A percentile compares a stretch with the other conserved stretches of the same genome.
These are phyloP conservation scores for Rambutsinella grinnellia DNA, from an alignment of 2,888 invertebrate genomes.

Conservation along the genomic window DNA sequence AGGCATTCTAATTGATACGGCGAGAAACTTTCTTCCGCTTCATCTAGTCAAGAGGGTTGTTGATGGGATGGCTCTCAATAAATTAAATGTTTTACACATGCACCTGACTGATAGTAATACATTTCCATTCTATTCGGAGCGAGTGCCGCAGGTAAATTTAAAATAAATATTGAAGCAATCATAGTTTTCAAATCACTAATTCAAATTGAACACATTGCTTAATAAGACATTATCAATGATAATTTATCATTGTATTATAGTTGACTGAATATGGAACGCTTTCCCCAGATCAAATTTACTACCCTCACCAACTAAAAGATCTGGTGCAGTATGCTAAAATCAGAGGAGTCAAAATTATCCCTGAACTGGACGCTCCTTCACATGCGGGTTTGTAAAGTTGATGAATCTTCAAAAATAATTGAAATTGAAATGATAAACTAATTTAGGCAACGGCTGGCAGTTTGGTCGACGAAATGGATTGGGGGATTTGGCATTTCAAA, in stretches of 20 bases:
- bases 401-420: constrained; percentile 74
- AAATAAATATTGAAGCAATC: background rate
- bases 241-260: constrained; percentile 71
- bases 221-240: background rate
- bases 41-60: constrained; percentile 81
- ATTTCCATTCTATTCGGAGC: constrained; percentile 85
- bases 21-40: constrained; percentile 86
- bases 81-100: constrained; percentile 94
- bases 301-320: constrained; percentile 71
- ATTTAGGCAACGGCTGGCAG: constrained; percentile 71
- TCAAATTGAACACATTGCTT: background rate
- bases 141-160: constrained; percentile 76
- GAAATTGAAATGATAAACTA: constrained; percentile 67
- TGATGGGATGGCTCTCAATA: constrained; percentile 90
- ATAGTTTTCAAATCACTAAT: background rate
- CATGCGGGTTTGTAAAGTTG: constrained; percentile 69
- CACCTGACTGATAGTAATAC: constrained; percentile 92
- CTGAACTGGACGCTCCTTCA: constrained; percentile 71
- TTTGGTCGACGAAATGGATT: constrained; percentile 71
- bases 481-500: constrained; percentile 67
- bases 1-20: constrained; percentile 84
- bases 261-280: constrained; percentile 77
- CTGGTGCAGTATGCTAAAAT: constrained; percentile 71
- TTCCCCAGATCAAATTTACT: constrained; percentile 76
- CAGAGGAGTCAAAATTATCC: constrained; percentile 70